phyloP scores from a whole-genome alignment of 2,113 vertebrate species.

The Lathamus discolor region DNA sequence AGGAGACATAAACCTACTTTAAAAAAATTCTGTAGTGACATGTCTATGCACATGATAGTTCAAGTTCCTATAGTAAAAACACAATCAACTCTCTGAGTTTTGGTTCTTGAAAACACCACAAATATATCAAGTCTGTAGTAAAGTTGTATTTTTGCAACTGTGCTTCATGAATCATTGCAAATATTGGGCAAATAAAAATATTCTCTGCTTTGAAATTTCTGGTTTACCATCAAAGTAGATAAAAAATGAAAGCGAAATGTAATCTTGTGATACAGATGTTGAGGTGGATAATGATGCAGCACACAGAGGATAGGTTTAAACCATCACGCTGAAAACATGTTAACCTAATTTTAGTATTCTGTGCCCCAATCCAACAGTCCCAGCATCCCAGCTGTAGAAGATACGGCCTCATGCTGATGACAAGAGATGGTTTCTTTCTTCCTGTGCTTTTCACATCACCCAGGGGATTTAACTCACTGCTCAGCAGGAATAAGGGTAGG shows the following conservation, averaged over 20 bases:
- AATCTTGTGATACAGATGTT: neutral
- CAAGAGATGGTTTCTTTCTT: neutral
- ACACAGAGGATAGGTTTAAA: neutral
- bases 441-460: neutral
- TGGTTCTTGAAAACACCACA: neutral
- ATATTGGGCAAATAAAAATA: neutral
- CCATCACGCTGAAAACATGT: neutral
- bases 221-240: neutral
- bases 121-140: neutral
- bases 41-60: neutral
- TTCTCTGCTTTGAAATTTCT: neutral
- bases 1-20: slow-evolving; percentile 42
- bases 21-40: slow-evolving; percentile 1
- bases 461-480: neutral
- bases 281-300: neutral
- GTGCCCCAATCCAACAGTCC: neutral
- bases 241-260: neutral
- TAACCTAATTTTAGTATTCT: neutral
- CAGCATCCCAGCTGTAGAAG: neutral
- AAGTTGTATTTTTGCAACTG: neutral
- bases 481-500: neutral
- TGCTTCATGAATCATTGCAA: neutral
- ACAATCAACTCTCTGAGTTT: neutral
- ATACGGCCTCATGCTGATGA: fast-evolving
- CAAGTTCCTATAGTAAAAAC: neutral